A percentile compares a stretch with the other conserved stretches of the same genome.
Conservation (phyloP, 1,140 invertebrate genomes). For the Augochlora pura region DNA sequence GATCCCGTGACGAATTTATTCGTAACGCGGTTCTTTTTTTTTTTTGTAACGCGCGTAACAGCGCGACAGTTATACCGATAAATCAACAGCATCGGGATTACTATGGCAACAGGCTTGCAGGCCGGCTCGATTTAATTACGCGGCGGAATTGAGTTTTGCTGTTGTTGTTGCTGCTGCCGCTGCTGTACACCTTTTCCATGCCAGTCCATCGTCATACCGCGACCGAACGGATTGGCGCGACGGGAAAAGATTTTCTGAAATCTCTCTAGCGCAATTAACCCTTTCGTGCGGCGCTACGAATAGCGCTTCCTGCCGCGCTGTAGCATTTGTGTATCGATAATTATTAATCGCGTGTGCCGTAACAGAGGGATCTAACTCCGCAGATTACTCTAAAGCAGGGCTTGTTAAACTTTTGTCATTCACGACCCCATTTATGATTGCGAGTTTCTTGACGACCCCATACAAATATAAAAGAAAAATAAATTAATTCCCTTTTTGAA, state of each 20-base stretch:
- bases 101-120: not conserved
- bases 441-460: too few relatives aligned
- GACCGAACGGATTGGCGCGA: not conserved
- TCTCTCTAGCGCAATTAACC: not conserved
- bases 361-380: too few relatives aligned
- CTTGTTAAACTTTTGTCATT: too few relatives aligned
- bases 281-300: too few relatives aligned
- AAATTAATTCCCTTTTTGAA: too few relatives aligned
- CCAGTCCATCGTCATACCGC: not conserved
- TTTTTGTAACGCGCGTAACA: not conserved
- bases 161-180: not conserved
- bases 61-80: not conserved
- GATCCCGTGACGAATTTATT: constrained; percentile 8
- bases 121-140: not conserved
- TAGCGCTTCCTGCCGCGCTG: not conserved
- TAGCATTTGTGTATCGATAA: not conserved
- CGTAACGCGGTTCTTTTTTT: not conserved
- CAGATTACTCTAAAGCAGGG: too few relatives aligned
- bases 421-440: too few relatives aligned
- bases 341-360: not conserved
- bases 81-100: constrained; percentile 3
- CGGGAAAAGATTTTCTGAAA: not conserved
- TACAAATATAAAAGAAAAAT: too few relatives aligned
- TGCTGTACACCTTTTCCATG: not conserved
- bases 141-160: not conserved